Evolutionary conservation across 1,140 invertebrate species (phyloP), one percentile per base, ranked within the genome.

Genomic region (Pseudomyrmex cubaensis): DNA sequence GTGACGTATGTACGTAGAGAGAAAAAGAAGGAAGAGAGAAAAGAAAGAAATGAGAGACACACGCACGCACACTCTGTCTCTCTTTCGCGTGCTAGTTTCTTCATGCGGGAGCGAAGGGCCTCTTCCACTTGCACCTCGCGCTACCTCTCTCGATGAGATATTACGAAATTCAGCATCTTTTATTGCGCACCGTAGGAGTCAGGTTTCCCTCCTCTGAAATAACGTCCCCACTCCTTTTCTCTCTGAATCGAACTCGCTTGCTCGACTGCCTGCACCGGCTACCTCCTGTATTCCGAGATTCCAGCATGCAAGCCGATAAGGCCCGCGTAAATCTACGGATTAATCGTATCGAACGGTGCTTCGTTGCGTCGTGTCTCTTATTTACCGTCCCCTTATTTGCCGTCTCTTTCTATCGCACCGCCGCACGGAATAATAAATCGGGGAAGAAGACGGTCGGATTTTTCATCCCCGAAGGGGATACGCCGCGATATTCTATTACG

Each of bases 111-210:
- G 67, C 25, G 12, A 74, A 83, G 80, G 54, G 70, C 13, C n/a
- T 63, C 50, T 12, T 52, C 50, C 50, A 12, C 50, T 13, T 67
- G 48, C 77, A 22, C 46, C 59, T 25, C 25, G 25, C 25, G 8
- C 46, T 17, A 22, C 17, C 8, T 52, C 74, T 66, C 69, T 52
- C 85, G 70, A 87, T 85, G 75, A 85, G 64, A 77, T 82, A 84
- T 87, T 70, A 59, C 35, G 73, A 87, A 87, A 87, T 75, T 87
- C 74, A 25, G 10, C 50, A 25, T 77, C 63, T 77, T 76, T 83
- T 83, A 82, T 87, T 72, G 64, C 70, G 52, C 59, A 59, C 83
- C 12, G 70, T 70, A 56, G 69, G 62, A 77, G 83, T 87, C 82
- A 64, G 61, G 73, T 70, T 87, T 64, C 69, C 20, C 35, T 69